Evolutionary conservation across 2,113 vertebrate genomes (phyloP).

Genomic region (Murina feae): DNA sequence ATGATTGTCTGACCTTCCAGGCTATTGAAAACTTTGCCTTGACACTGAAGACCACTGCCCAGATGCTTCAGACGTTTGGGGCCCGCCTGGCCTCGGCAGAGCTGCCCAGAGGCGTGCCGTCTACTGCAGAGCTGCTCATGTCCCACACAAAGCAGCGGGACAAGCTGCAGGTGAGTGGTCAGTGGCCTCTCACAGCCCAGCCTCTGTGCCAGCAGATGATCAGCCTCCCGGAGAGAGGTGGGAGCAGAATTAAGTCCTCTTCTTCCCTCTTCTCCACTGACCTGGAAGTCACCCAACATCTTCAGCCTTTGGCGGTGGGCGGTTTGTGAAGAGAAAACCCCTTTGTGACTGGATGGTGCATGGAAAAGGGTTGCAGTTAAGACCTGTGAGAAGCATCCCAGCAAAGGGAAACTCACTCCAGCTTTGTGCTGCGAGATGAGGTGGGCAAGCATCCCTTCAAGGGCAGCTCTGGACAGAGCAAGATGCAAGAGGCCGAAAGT

Average conservation of each 20-base stretch:
- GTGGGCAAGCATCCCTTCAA: neutral
- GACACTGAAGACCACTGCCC: conserved; percentile 93
- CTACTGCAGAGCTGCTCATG: conserved; percentile 90
- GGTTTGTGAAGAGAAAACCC: neutral
- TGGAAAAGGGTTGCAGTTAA: neutral
- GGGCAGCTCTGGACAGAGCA: neutral
- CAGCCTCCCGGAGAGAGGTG: neutral
- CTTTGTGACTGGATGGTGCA: neutral
- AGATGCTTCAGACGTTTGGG: conserved; percentile 93
- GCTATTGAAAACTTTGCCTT: conserved; percentile 96
- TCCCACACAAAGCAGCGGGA: conserved; percentile 85
- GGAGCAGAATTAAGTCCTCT: neutral
- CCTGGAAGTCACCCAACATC: neutral
- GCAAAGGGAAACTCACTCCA: neutral
- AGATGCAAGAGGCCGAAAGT: neutral
- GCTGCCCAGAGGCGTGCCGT: conserved; percentile 89
- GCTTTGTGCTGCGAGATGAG: neutral
- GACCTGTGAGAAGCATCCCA: neutral
- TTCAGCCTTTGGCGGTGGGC: neutral
- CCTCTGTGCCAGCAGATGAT: neutral
- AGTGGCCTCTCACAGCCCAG: neutral
- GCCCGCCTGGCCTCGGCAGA: conserved; percentile 89
- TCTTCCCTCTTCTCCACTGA: neutral
- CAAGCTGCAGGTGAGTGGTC: conserved; percentile 86
- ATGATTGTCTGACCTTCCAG: conserved; percentile 74